Percentiles rank a stretch among this genome's conserved stretches.
Evolutionary conservation across 1,140 invertebrate genomes (phyloP).

Genomic region (Piezodorus guildinii): DNA sequence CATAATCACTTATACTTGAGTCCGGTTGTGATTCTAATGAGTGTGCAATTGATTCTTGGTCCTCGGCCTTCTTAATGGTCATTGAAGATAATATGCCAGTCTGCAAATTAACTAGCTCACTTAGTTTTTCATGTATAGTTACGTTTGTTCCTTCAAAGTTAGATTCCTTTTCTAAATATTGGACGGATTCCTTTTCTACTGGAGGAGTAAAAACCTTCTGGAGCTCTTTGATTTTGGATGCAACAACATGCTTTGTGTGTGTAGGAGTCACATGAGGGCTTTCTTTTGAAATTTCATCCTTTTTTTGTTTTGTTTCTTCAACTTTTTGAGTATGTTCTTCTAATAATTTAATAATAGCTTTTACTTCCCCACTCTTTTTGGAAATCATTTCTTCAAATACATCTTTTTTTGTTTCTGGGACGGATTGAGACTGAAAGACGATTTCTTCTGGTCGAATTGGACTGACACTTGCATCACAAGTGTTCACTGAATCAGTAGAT

Average conservation of each 20-base stretch:
- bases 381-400: slow-evolving; percentile 13
- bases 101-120: slow-evolving; percentile 29
- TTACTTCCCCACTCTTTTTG: slow-evolving; percentile 35
- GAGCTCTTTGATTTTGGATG: slow-evolving; percentile 38
- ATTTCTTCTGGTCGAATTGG: slow-evolving; percentile 30
- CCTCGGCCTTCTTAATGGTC: slow-evolving; percentile 31
- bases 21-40: slow-evolving; percentile 33
- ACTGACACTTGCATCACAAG: slow-evolving; percentile 38
- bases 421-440: background rate
- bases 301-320: slow-evolving; percentile 18
- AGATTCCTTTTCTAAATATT: slow-evolving; percentile 15
- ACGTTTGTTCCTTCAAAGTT: background rate
- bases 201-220: slow-evolving; percentile 36
- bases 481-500: slow-evolving; percentile 38
- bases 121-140: slow-evolving; percentile 25
- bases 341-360: slow-evolving; percentile 36
- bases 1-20: slow-evolving; percentile 30
- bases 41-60: slow-evolving; percentile 29
- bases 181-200: slow-evolving; percentile 17
- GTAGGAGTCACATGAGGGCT: slow-evolving; percentile 16
- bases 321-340: slow-evolving; percentile 34
- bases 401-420: slow-evolving; percentile 26
- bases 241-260: slow-evolving; percentile 32
- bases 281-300: slow-evolving; percentile 14
- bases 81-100: slow-evolving; percentile 27